A percentile compares a stretch with the other conserved stretches of the same genome.
Evolutionary conservation across 1,140 invertebrate species (phyloP).

Genomic region (Antheraea mylitta): DNA sequence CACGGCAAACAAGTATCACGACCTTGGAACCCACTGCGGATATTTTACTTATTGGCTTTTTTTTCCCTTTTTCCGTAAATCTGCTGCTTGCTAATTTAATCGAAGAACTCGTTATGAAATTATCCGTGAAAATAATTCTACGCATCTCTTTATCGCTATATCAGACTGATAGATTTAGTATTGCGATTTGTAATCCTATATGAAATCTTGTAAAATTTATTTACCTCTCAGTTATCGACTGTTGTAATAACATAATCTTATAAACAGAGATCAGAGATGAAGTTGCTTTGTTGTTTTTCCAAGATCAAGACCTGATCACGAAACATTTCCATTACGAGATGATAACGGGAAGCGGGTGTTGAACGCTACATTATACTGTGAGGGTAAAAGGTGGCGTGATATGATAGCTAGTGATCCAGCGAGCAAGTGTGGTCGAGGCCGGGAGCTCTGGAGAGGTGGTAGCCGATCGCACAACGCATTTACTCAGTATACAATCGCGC

Average conservation of each 20-base stretch:
- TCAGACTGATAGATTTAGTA: too few relatives aligned
- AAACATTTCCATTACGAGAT: conserved; percentile 38
- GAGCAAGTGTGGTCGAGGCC: conserved; percentile 53
- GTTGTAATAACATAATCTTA: too few relatives aligned
- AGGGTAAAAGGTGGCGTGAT: conserved; percentile 64
- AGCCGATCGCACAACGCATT: conserved; percentile 43
- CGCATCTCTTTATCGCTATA: too few relatives aligned
- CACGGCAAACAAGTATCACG: conserved; percentile 60
- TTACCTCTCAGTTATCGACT: too few relatives aligned
- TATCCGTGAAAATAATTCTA: too few relatives aligned
- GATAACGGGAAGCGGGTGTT: conserved; percentile 50
- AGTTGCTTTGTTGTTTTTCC: background rate
- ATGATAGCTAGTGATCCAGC: conserved; percentile 53
- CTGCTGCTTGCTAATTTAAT: conserved; percentile 27
- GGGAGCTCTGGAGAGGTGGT: conserved; percentile 66
- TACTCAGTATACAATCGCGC: conserved; percentile 67
- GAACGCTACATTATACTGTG: conserved; percentile 55
- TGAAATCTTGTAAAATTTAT: background rate
- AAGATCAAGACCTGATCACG: conserved; percentile 9
- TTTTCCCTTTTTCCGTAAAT: conserved; percentile 62
- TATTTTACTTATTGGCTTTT: conserved; percentile 56
- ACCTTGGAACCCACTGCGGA: conserved; percentile 62
- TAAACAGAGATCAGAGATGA: too few relatives aligned
- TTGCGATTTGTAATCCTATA: background rate
- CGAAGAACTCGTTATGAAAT: conserved; percentile 19